Conservation (phyloP, 2,888 invertebrate genomes). For the Chironomus tentans region DNA sequence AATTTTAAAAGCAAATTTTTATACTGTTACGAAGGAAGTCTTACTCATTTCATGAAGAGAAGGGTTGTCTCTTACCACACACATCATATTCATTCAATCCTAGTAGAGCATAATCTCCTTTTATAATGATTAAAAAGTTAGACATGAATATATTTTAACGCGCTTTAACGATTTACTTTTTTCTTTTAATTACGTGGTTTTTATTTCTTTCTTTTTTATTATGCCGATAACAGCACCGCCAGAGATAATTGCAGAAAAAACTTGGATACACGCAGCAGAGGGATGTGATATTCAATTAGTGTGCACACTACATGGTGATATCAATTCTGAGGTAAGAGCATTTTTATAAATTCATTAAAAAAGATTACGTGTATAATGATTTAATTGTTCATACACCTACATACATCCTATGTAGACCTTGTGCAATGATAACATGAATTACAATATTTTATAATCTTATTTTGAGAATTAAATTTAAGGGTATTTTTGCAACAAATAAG, state of each 20-base stretch:
- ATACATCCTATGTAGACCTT: no score
- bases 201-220: constrained; percentile 26
- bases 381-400: no score
- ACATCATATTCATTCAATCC: no score
- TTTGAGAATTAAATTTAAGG: no score
- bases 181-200: constrained; percentile 5
- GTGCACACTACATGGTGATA: constrained; percentile 54
- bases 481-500: no score
- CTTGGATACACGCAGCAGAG: constrained; percentile 55
- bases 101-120: no score
- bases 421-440: no score
- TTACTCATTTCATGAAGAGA: no score
- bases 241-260: constrained; percentile 52
- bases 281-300: constrained; percentile 53
- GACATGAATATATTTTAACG: no score
- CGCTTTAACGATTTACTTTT: no score
- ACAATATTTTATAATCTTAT: no score
- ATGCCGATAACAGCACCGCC: constrained; percentile 47
- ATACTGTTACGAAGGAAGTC: not conserved
- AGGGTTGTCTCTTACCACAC: no score
- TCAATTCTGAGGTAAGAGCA: constrained; percentile 43
- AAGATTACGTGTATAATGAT: not conserved
- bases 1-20: not conserved
- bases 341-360: not conserved
- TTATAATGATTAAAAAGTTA: constrained; percentile 12